Evolutionary conservation across 2,888 invertebrate species (phyloP).

Genomic region (Brenthis daphne): DNA sequence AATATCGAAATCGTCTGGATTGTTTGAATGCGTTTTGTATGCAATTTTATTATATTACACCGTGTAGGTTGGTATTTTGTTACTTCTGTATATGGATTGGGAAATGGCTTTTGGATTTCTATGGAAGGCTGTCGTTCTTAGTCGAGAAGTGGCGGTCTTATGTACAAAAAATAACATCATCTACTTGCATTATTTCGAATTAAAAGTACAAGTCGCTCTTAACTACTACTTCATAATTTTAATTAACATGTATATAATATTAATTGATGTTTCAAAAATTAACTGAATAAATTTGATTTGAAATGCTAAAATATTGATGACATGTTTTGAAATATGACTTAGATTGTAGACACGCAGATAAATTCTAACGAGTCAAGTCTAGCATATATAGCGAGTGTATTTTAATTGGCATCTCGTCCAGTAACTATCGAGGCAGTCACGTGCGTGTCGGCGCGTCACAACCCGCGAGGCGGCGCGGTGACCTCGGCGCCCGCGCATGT

Average conservation of each 20-base stretch:
- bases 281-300: too few species aligned
- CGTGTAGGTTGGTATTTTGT: not conserved
- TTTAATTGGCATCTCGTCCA: slow-evolving; percentile 25
- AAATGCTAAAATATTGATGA: too few species aligned
- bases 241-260: too few species aligned
- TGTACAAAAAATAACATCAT: too few species aligned
- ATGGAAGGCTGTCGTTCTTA: not conserved
- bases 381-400: not conserved
- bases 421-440: slow-evolving; percentile 16
- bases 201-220: too few species aligned
- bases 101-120: not conserved
- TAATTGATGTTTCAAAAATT: too few species aligned
- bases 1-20: slow-evolving; percentile 14
- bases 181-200: too few species aligned
- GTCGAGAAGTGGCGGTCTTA: too few species aligned
- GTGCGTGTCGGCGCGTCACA: slow-evolving; percentile 12
- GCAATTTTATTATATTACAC: slow-evolving; percentile 5
- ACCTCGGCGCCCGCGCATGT: slow-evolving; percentile 49
- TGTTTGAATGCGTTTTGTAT: slow-evolving; percentile 7
- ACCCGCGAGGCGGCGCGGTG: slow-evolving; percentile 43
- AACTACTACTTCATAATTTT: too few species aligned
- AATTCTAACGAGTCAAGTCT: slow-evolving; percentile 1
- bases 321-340: not conserved
- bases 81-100: not conserved
- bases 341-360: not conserved